Conservation (phyloP, 2,888 invertebrate species). For the Orthonychiurus folsomi region DNA sequence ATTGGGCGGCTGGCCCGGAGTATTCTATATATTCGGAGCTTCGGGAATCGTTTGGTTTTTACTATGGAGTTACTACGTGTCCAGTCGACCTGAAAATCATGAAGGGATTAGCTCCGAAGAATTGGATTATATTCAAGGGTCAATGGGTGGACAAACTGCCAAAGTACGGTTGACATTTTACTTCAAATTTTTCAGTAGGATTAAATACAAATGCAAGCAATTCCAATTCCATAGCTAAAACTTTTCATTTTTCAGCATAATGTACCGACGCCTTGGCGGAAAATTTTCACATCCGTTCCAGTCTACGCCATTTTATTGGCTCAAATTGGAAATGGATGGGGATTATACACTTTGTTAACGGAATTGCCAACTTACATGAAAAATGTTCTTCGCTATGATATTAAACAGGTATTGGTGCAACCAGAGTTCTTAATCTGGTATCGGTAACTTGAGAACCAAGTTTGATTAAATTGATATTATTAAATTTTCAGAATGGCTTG, state of each 20-base stretch:
- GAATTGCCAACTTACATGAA: slow-evolving; percentile 76
- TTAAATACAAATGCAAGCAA: slow-evolving; percentile 9
- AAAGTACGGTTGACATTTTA: slow-evolving; percentile 44
- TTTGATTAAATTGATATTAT: background rate
- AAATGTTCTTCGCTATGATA: slow-evolving; percentile 69
- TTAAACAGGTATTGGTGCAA: slow-evolving; percentile 57
- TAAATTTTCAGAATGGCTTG: slow-evolving; percentile 48
- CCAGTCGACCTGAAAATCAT: slow-evolving; percentile 62
- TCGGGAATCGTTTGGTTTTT: slow-evolving; percentile 72
- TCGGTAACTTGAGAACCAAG: background rate
- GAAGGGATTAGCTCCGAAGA: slow-evolving; percentile 66
- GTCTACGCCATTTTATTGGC: slow-evolving; percentile 75
- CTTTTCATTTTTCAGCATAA: slow-evolving; percentile 7
- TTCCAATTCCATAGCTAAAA: too few relatives aligned
- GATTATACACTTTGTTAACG: slow-evolving; percentile 72
- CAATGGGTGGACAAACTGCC: slow-evolving; percentile 20
- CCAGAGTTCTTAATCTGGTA: too few relatives aligned
- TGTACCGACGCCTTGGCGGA: slow-evolving; percentile 58
- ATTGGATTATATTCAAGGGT: slow-evolving; percentile 50
- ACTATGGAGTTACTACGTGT: slow-evolving; percentile 65
- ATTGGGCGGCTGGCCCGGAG: slow-evolving; percentile 74
- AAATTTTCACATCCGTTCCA: slow-evolving; percentile 62
- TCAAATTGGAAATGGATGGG: slow-evolving; percentile 74
- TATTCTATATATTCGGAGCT: slow-evolving; percentile 75
- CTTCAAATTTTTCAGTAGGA: background rate